Base-by-base conservation (phyloP, 2,888 invertebrate species). In the Phoenoteleia sp. region DNA sequence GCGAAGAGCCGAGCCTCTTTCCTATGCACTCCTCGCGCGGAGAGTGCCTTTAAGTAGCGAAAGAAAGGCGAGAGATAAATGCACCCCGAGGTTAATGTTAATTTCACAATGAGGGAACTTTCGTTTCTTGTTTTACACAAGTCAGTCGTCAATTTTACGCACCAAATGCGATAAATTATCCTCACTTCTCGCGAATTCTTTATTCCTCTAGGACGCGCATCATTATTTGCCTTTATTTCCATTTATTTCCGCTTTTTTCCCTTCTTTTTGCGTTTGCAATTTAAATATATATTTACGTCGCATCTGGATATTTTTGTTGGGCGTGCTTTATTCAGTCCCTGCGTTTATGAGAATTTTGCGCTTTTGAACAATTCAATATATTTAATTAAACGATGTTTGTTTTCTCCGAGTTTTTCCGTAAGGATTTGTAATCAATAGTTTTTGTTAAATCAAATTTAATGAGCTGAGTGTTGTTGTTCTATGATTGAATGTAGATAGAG, bases 11-110 rank as follows among this genome's bases (percentile, higher is more conserved):
- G 77, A 77, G 77, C 74, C 83, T 83, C 74, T 79, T 83, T 77
- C 60, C 67, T 79, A 79, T 79, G 74, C 83, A 23, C 66, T 49
- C 21, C 76, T 69, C 64, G 76, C 71, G 49, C 81, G 49, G 27
- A 79, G 75, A 84, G 84, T 74, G 75, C 69, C 64, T 80, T 80
- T 80, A 84, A 84, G 84, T 84, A 84, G 84, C 74, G 47, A 83
- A 79, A 79, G 79, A 74, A 83, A 79, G 47, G 49, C 64, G 23
- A 75, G 42, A 74, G 69, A 67, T 74, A 79, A 80, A 79, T 47
- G 64, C 69, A 45, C 67, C 75, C 79, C 45, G 79, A 75, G 84
- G 84, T 84, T 84, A 69, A 84, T 84, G 84, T 84, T 84, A 84
- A 84, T 84, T 84, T 84, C 84, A 79, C 83, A 84, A 84, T 84